phyloP scores from a whole-genome alignment of 2,888 invertebrate species.

The Stenodema calcarata region DNA sequence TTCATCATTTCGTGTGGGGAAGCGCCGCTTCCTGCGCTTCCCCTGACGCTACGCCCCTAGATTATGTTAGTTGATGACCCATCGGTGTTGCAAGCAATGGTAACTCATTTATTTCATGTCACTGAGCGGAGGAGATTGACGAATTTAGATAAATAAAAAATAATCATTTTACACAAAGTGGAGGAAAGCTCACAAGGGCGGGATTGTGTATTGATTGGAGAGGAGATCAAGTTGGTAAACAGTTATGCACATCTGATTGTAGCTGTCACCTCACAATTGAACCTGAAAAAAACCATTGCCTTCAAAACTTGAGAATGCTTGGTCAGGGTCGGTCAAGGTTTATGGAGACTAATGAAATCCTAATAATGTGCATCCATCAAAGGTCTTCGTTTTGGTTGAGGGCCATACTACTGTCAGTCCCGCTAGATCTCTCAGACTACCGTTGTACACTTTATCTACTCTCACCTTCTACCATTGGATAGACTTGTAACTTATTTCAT shows the following conservation, averaged over 20 bases:
- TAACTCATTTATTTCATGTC: neutral
- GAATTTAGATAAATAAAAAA: neutral
- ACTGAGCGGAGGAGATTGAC: neutral
- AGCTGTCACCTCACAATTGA: neutral
- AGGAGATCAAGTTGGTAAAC: neutral
- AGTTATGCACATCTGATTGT: neutral
- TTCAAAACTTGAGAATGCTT: neutral
- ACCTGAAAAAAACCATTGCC: neutral
- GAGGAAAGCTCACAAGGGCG: neutral
- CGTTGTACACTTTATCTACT: no score
- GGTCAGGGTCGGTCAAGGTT: neutral
- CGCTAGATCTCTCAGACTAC: no score
- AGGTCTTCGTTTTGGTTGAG: no score
- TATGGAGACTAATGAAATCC: neutral
- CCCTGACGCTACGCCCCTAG: no score
- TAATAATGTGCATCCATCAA: no score
- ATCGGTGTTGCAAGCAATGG: neutral
- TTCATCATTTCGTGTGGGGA: no score
- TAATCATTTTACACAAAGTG: neutral
- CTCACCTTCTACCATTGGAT: no score
- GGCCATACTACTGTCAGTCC: no score
- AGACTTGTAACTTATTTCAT: no score
- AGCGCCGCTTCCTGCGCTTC: no score
- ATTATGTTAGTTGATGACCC: neutral
- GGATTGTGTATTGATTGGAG: neutral